These are phyloP conservation scores for Chloroceryle inda DNA, from an alignment of 2,797 vertebrate species.

Conservation along the genomic window DNA sequence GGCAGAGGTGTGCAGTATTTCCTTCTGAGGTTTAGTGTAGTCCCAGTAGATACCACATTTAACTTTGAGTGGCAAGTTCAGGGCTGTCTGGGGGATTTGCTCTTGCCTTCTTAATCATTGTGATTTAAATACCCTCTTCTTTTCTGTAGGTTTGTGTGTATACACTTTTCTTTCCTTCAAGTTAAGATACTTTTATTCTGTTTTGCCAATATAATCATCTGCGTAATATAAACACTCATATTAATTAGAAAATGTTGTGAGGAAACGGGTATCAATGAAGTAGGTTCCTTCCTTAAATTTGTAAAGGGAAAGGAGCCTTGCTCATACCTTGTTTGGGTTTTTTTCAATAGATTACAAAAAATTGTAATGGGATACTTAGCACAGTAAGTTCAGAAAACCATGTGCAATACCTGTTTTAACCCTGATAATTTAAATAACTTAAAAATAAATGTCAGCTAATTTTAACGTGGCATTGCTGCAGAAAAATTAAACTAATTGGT, in stretches of 20 bases:
- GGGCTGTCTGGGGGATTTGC: neutral
- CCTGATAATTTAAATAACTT: neutral
- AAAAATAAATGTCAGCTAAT: neutral
- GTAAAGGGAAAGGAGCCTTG: neutral
- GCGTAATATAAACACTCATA: neutral
- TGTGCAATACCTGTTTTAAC: neutral
- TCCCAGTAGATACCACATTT: neutral
- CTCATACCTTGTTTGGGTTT: neutral
- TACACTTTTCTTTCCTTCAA: neutral
- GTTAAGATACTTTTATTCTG: neutral
- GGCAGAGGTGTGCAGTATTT: neutral
- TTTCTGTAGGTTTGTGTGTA: rapidly evolving
- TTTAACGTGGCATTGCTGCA: neutral
- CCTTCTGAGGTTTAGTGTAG: neutral
- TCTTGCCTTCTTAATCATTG: neutral
- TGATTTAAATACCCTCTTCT: neutral
- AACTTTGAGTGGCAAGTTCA: neutral
- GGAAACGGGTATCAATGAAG: neutral
- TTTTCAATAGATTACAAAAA: neutral
- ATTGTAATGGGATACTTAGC: neutral
- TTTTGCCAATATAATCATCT: neutral
- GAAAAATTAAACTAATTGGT: neutral
- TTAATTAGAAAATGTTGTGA: neutral
- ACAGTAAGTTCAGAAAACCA: neutral
- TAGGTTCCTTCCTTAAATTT: neutral